Evolutionary conservation across 2,888 invertebrate genomes (phyloP).

Genomic region (Apamea sordens): DNA sequence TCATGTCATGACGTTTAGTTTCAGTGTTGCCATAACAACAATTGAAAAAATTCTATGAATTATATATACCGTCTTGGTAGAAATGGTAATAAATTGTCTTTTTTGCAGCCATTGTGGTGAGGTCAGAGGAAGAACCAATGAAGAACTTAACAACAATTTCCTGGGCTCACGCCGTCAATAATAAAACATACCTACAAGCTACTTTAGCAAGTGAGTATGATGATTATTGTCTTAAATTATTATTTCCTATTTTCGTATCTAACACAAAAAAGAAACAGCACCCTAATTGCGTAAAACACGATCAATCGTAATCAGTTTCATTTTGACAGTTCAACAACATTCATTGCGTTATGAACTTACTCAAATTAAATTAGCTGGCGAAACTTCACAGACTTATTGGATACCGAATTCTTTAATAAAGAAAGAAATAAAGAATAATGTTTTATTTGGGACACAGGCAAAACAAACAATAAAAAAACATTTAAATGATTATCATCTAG

Average conservation of each 20-base stretch:
- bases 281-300: no score
- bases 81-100: constrained; percentile 29
- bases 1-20: constrained; percentile 28
- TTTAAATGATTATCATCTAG: no score
- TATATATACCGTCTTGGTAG: constrained; percentile 32
- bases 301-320: no score
- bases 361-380: no score
- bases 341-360: no score
- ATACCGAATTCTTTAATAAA: no score
- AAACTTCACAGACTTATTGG: no score
- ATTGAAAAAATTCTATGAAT: background rate
- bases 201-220: constrained; percentile 90
- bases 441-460: no score
- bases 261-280: background rate
- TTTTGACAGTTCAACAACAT: no score
- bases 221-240: background rate
- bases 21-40: constrained; percentile 47
- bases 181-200: constrained; percentile 90
- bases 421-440: no score
- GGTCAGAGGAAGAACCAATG: constrained; percentile 84
- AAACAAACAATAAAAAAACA: no score
- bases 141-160: constrained; percentile 93
- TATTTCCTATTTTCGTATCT: background rate
- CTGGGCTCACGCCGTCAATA: constrained; percentile 97
- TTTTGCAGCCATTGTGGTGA: constrained; percentile 78